phyloP scores from a whole-genome alignment of 1,140 invertebrate species.

The Pinna nobilis region DNA sequence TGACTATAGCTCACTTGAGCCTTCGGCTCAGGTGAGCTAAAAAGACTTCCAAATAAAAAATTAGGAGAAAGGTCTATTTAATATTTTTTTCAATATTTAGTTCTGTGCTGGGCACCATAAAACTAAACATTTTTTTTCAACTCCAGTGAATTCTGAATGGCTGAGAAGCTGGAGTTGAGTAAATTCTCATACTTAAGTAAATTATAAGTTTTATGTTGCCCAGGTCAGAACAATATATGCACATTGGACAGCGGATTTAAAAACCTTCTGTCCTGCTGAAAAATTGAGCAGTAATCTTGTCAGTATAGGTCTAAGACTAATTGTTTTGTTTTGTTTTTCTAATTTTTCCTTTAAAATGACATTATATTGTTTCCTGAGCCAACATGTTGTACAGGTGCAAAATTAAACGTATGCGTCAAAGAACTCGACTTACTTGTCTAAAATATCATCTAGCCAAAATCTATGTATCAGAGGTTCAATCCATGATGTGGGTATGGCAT shows the following conservation, averaged over 20 bases:
- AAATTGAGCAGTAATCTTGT: not conserved
- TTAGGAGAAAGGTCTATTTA: not conserved
- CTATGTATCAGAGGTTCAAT: conserved; percentile 57
- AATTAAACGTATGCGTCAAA: not conserved
- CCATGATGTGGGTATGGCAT: conserved; percentile 66
- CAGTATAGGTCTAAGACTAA: not conserved
- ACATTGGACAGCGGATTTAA: no score
- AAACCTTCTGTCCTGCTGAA: no score
- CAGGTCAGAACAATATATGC: no score
- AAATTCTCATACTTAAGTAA: no score
- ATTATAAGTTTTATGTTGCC: no score
- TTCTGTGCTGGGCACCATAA: no score
- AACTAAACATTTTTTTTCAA: no score
- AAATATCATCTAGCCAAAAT: conserved; percentile 64
- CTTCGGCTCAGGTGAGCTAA: no score
- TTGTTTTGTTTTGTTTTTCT: not conserved
- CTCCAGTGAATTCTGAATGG: no score
- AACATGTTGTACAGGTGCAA: not conserved
- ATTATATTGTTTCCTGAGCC: no score
- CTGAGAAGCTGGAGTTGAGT: no score
- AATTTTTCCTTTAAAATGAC: not conserved
- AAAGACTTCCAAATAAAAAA: not conserved
- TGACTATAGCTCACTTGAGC: no score
- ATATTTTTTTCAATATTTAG: not conserved
- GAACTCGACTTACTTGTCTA: conserved; percentile 56